Evolutionary conservation across 1,140 invertebrate species (phyloP), one percentile per base, ranked within the genome.

Genomic region (Odontomachus brunneus): DNA sequence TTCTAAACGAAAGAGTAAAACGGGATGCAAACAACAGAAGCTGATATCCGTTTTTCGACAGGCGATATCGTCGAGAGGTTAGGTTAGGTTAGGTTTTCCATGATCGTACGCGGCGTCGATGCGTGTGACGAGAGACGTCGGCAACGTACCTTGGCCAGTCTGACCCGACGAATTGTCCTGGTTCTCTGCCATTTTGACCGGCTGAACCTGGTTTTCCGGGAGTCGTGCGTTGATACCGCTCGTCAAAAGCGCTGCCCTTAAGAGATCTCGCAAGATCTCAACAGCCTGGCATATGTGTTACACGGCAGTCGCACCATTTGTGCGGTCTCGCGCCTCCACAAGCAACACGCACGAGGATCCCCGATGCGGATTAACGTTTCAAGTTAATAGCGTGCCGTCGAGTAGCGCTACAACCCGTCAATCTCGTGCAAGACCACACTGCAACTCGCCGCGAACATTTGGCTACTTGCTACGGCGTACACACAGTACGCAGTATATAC

Each of bases 81-180:
- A n/a, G n/a, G 24, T 48, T 84, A 88, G 87, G 87, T 88, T 88
- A 88, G 84, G 82, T 78, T 83, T 49, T 66, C 76, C 72, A 76
- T 71, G 38, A 24, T 60, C 2, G 19, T 51, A 14, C 11, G 51
- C 26, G 51, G n/a, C 7, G n/a, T 55, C 19, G 11, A 55, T 17
- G 11, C 49, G 22, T n/a, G 38, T 51, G 26, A 24, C 17, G 1
- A 17, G 11, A 2, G 14, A 12, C 11, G 19, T 44, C 17, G 15
- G 17, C 12, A 15, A 73, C 75, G 51, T 89, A 93, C 93, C 92
- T 91, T 92, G 92, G 83, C 89, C 92, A 38, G 90, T 80, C 81
- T 92, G 92, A 84, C 91, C 90, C 24, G 93, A 94, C 19, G 93
- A 93, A 84, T 94, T 94, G 71, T 90, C 93, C 81, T 93, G 92